phyloP scores from a whole-genome alignment of 2,888 invertebrate species.

The Diarsia rubi region DNA sequence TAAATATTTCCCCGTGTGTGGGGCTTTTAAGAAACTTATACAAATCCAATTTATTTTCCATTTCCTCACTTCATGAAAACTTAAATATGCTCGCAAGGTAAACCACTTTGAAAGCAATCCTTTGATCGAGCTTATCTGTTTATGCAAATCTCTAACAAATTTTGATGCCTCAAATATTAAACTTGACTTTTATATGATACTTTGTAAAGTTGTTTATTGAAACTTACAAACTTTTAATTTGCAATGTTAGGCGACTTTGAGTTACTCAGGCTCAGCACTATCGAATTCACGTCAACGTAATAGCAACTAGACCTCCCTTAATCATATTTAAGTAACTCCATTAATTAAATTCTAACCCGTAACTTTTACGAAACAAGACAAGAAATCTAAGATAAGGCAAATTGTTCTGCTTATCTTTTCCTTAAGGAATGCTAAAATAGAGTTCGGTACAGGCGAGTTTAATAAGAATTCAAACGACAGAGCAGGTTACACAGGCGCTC shows the following conservation, averaged over 20 bases:
- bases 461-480: conserved; percentile 81
- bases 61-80: conserved; percentile 90
- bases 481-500: conserved; percentile 83
- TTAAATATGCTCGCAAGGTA: conserved; percentile 90
- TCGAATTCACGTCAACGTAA: conserved; percentile 3
- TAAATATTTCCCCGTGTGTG: conserved; percentile 82
- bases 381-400: conserved; percentile 73
- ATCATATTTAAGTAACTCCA: neutral
- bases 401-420: conserved; percentile 78
- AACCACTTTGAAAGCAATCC: conserved; percentile 90
- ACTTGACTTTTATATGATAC: conserved; percentile 56
- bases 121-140: conserved; percentile 89
- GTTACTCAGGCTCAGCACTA: neutral
- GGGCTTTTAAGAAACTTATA: conserved; percentile 88
- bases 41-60: conserved; percentile 91
- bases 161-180: conserved; percentile 75
- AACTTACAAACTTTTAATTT: conserved; percentile 53
- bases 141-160: conserved; percentile 88
- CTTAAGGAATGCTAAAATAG: conserved; percentile 72
- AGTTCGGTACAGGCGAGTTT: conserved; percentile 68
- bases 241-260: conserved; percentile 9
- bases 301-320: conserved; percentile 1
- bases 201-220: conserved; percentile 23
- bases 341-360: conserved; percentile 24
- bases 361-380: conserved; percentile 51